phyloP scores from a whole-genome alignment of 2,888 invertebrate species.

The Leptopterna dolabrata region DNA sequence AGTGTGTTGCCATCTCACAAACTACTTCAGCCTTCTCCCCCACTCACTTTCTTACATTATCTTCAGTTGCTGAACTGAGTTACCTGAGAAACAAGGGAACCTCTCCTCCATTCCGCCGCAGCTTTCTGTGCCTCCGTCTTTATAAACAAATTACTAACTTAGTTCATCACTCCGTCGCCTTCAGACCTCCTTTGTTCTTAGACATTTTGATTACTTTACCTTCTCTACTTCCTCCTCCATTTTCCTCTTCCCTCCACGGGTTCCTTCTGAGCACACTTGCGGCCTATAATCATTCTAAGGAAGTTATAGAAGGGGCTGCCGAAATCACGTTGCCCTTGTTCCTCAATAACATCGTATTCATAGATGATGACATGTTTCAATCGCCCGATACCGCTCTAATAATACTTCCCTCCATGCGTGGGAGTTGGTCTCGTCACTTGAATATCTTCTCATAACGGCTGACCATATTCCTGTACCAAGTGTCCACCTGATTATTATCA shows the following conservation, averaged over 20 bases:
- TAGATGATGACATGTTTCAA: slow-evolving; percentile 9
- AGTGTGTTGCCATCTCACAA: background rate
- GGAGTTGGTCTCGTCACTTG: too few species aligned
- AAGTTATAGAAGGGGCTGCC: slow-evolving; percentile 20
- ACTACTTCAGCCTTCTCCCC: background rate
- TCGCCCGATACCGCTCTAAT: background rate
- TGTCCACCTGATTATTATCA: too few species aligned
- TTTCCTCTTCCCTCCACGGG: background rate
- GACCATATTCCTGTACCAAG: too few species aligned
- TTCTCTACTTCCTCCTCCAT: slow-evolving; percentile 14
- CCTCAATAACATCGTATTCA: slow-evolving; percentile 1
- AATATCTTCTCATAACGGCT: too few species aligned
- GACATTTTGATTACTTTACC: slow-evolving; percentile 56
- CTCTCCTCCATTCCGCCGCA: background rate
- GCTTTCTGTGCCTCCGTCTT: slow-evolving; percentile 44
- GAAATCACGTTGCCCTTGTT: slow-evolving; percentile 39
- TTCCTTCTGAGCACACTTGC: slow-evolving; percentile 28
- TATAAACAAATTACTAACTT: slow-evolving; percentile 56
- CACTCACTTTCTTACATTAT: slow-evolving; percentile 34
- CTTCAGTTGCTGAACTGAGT: slow-evolving; percentile 43
- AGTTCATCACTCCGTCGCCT: slow-evolving; percentile 56
- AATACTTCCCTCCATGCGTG: too few species aligned
- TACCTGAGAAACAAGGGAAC: slow-evolving; percentile 35
- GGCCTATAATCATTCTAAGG: slow-evolving; percentile 50
- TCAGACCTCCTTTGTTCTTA: slow-evolving; percentile 52